Conservation (phyloP, 1,140 invertebrate genomes). For the Thaumatotibia leucotreta region DNA sequence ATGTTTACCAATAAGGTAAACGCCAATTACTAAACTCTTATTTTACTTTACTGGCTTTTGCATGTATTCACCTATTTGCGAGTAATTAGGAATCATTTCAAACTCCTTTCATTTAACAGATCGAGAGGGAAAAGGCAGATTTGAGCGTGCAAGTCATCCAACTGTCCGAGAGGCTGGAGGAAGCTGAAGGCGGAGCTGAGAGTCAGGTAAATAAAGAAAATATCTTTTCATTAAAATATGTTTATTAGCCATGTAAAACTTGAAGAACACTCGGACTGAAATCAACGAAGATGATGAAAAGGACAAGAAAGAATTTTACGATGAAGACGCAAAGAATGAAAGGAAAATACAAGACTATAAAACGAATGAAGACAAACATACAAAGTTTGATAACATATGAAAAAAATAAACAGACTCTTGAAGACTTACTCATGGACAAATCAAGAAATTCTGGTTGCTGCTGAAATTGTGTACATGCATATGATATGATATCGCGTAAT, state of each 20-base stretch:
- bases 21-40: too few relatives aligned
- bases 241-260: neutral
- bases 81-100: neutral
- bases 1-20: neutral
- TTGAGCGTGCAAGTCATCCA: constrained; percentile 97
- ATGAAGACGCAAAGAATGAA: neutral
- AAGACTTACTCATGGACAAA: neutral
- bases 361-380: neutral
- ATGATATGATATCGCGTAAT: neutral
- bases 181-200: constrained; percentile 98
- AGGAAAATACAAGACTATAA: neutral
- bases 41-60: too few relatives aligned
- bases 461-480: neutral
- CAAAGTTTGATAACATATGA: too few relatives aligned
- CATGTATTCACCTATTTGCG: too few relatives aligned
- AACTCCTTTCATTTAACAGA: constrained; percentile 79
- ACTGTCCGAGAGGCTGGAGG: constrained; percentile 95
- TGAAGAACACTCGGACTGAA: too few relatives aligned
- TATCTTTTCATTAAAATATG: constrained; percentile 17
- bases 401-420: neutral
- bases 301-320: neutral
- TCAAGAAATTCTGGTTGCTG: neutral
- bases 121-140: constrained; percentile 98
- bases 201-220: constrained; percentile 85
- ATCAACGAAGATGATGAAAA: neutral